Conservation (phyloP, 2,888 invertebrate species). For the Dasysyrphus albostriatus region DNA sequence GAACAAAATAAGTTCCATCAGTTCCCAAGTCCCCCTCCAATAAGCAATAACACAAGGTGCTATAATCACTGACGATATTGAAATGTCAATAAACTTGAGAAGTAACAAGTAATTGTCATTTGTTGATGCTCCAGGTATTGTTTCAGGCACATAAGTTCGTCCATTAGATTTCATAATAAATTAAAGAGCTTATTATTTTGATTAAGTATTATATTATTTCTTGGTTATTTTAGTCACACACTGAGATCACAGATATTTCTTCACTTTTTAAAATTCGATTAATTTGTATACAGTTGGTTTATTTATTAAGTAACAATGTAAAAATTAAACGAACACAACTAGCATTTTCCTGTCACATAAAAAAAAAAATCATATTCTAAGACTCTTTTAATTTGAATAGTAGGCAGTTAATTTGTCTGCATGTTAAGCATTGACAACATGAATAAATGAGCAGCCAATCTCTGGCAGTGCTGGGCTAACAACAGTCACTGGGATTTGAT, state of each 20-base stretch:
- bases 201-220: neutral
- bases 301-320: constrained; percentile 22
- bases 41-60: constrained; percentile 93
- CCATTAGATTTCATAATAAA: constrained; percentile 35
- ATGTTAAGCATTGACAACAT: constrained; percentile 41
- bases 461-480: constrained; percentile 33
- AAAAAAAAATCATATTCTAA: constrained; percentile 5
- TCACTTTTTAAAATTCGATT: constrained; percentile 26
- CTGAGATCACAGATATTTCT: neutral
- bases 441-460: constrained; percentile 24
- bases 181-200: neutral
- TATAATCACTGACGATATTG: constrained; percentile 89
- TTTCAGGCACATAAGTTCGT: constrained; percentile 28
- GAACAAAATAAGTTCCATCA: constrained; percentile 90
- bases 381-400: constrained; percentile 36
- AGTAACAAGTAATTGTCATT: constrained; percentile 79
- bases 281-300: constrained; percentile 3
- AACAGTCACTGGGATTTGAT: constrained; percentile 37
- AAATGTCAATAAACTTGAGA: constrained; percentile 88
- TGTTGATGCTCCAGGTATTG: constrained; percentile 36
- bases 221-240: neutral
- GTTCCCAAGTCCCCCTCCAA: constrained; percentile 94
- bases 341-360: constrained; percentile 35
- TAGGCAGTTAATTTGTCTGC: constrained; percentile 39
- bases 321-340: constrained; percentile 35